Evolutionary conservation across 2,888 invertebrate genomes (phyloP).

Genomic region (Anthrax anthrax): DNA sequence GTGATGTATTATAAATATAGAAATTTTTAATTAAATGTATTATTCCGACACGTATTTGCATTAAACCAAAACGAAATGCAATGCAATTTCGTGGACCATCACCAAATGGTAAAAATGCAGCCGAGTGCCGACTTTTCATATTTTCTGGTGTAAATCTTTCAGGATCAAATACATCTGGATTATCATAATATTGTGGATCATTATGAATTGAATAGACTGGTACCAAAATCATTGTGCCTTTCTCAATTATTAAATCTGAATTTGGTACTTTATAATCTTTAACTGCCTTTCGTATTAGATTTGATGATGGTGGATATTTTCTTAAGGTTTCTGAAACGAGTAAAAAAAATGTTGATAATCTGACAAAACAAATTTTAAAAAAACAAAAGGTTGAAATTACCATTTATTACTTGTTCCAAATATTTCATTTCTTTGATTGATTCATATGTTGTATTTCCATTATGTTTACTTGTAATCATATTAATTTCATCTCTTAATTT

Average conservation of each 20-base stretch:
- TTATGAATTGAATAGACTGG: constrained; percentile 44
- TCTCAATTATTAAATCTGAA: constrained; percentile 35
- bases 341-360: too few species aligned
- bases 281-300: constrained; percentile 34
- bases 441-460: constrained; percentile 35
- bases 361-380: too few species aligned
- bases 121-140: constrained; percentile 32
- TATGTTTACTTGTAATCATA: constrained; percentile 20
- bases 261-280: constrained; percentile 36
- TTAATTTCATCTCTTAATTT: constrained; percentile 25
- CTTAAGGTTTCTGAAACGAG: constrained; percentile 40
- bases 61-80: constrained; percentile 27
- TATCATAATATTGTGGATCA: constrained; percentile 43
- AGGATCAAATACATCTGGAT: constrained; percentile 47
- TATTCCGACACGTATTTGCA: constrained; percentile 17
- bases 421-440: constrained; percentile 36
- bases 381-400: too few species aligned
- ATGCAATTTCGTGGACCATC: constrained; percentile 34
- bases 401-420: constrained; percentile 35
- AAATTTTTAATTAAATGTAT: constrained; percentile 8
- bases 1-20: constrained; percentile 1
- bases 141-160: constrained; percentile 42
- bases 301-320: constrained; percentile 38
- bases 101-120: constrained; percentile 33
- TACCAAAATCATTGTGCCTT: constrained; percentile 38